phyloP scores from a whole-genome alignment of 2,888 invertebrate species.

The Cheilosia pagana region DNA sequence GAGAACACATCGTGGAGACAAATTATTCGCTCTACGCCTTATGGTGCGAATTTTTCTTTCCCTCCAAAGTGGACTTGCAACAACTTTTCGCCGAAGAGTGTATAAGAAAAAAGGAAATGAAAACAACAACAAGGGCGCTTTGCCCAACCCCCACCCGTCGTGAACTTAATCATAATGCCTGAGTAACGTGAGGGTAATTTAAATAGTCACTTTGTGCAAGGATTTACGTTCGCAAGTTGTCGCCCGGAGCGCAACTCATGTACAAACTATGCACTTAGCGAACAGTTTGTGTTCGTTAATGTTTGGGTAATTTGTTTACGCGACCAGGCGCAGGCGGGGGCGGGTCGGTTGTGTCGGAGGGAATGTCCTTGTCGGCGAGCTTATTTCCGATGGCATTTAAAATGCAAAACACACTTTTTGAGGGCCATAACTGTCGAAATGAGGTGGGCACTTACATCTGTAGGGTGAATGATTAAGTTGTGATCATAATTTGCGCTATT shows the following conservation, averaged over 20 bases:
- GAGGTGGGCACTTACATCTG: slow-evolving; percentile 32
- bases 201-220: slow-evolving; percentile 75
- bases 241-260: slow-evolving; percentile 61
- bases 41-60: slow-evolving; percentile 69
- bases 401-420: slow-evolving; percentile 70
- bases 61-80: slow-evolving; percentile 57
- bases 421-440: slow-evolving; percentile 68
- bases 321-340: slow-evolving; percentile 19
- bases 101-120: neutral
- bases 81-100: slow-evolving; percentile 50
- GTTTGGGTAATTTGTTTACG: slow-evolving; percentile 75
- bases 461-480: slow-evolving; percentile 57
- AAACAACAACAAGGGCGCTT: slow-evolving; percentile 12
- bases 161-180: slow-evolving; percentile 74
- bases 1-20: slow-evolving; percentile 53
- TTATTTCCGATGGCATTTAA: slow-evolving; percentile 68
- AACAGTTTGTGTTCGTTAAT: slow-evolving; percentile 74
- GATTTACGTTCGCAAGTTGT: slow-evolving; percentile 75
- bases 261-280: slow-evolving; percentile 70
- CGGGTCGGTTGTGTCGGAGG: neutral
- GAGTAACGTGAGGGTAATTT: slow-evolving; percentile 75
- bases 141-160: slow-evolving; percentile 28
- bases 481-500: slow-evolving; percentile 63
- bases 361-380: slow-evolving; percentile 14
- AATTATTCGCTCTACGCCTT: slow-evolving; percentile 69